Conservation (phyloP, 1,140 invertebrate genomes). For the Eupristina koningsbergeri region DNA sequence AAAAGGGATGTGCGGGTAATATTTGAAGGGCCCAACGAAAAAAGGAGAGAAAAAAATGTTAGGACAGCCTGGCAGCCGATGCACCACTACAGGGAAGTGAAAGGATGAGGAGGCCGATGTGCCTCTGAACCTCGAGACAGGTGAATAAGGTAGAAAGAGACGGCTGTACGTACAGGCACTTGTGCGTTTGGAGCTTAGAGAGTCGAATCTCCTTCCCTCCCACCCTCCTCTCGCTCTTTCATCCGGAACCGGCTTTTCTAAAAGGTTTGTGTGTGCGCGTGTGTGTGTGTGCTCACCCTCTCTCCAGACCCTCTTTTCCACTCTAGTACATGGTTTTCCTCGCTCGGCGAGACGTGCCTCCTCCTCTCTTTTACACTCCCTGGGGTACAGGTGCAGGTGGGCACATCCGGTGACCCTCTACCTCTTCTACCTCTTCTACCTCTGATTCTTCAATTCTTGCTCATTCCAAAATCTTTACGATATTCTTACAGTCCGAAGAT, state of each 20-base stretch:
- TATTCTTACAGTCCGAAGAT: constrained; percentile 15
- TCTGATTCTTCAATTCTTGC: constrained; percentile 39
- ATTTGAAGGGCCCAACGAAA: neutral
- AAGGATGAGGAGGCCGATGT: neutral
- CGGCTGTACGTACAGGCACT: constrained; percentile 28
- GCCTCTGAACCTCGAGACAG: constrained; percentile 24
- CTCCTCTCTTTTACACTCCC: too few species aligned
- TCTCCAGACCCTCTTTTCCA: neutral
- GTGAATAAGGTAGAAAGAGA: constrained; percentile 37
- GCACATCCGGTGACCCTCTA: neutral
- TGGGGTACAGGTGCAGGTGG: constrained; percentile 14
- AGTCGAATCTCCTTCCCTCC: neutral
- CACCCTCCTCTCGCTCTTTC: neutral
- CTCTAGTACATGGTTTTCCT: neutral
- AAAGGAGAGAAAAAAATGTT: neutral
- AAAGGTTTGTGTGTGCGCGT: neutral
- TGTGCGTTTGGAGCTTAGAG: neutral
- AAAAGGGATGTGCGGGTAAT: neutral
- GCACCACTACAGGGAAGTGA: constrained; percentile 5
- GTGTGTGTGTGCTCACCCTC: neutral
- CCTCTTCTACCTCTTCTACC: neutral
- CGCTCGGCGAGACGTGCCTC: neutral
- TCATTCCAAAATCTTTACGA: too few species aligned
- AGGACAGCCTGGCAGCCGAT: neutral
- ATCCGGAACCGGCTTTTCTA: constrained; percentile 30